Conservation (phyloP, 2,113 vertebrate genomes). For the Panthera uncia region DNA sequence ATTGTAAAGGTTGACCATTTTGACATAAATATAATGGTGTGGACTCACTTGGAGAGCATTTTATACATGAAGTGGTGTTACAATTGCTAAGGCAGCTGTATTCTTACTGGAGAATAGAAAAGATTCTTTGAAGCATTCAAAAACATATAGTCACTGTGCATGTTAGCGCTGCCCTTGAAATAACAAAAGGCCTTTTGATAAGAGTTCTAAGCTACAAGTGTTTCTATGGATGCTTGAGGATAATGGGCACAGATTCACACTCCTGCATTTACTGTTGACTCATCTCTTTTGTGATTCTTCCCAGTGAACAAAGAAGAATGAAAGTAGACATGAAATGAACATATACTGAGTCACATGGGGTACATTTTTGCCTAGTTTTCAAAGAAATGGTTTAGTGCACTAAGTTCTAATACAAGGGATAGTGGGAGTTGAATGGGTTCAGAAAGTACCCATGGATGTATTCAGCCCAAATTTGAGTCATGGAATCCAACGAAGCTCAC, state of each 20-base stretch:
- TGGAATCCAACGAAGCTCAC: background rate
- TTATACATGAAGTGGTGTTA: background rate
- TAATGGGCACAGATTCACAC: conserved; percentile 16
- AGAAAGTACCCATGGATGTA: background rate
- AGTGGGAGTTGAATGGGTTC: conserved; percentile 32
- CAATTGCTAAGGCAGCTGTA: conserved; percentile 12
- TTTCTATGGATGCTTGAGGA: conserved; percentile 29
- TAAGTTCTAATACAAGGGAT: conserved; percentile 33
- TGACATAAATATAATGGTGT: conserved; percentile 29
- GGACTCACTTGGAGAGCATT: background rate
- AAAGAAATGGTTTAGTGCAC: conserved; percentile 28
- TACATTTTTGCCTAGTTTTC: conserved; percentile 31
- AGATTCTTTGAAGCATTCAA: conserved; percentile 60
- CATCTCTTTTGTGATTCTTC: conserved; percentile 55
- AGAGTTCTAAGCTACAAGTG: conserved; percentile 33
- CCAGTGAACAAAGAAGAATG: conserved; percentile 51
- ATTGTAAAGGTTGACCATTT: background rate
- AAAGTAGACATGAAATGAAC: conserved; percentile 45
- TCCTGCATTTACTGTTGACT: conserved; percentile 10
- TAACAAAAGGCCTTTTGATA: conserved; percentile 66
- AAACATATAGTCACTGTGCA: conserved; percentile 37
- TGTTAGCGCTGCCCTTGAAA: conserved; percentile 37
- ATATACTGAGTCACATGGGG: conserved; percentile 42
- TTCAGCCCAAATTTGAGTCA: conserved; percentile 37
- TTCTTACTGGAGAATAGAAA: conserved; percentile 50